Conservation (phyloP, 2,113 vertebrate species). For the Falcunculus frontatus region DNA sequence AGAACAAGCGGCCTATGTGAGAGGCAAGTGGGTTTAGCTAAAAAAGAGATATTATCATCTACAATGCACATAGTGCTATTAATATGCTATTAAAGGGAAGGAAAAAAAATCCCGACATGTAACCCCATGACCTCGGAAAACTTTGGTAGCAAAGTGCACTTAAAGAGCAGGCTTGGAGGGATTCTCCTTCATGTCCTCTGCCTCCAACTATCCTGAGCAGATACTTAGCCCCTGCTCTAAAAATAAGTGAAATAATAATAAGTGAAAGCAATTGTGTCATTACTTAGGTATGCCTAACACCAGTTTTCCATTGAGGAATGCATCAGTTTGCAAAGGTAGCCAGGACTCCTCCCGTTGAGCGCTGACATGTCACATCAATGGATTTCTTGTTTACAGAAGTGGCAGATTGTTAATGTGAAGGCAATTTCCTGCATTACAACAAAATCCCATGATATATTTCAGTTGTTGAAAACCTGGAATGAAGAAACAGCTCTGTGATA, state of each 20-base stretch:
- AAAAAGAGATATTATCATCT: neutral
- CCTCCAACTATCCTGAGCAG: neutral
- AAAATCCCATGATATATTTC: slow-evolving; percentile 40
- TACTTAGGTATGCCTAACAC: neutral
- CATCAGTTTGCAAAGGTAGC: neutral
- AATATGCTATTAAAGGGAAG: neutral
- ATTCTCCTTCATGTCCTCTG: neutral
- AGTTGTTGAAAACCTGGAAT: slow-evolving; percentile 54
- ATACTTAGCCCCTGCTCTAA: neutral
- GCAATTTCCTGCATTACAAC: slow-evolving; percentile 58
- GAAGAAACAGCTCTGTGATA: slow-evolving; percentile 24
- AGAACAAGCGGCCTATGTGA: neutral
- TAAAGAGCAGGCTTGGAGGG: neutral
- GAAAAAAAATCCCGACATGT: fast-evolving
- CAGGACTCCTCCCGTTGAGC: neutral
- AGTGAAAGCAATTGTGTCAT: neutral
- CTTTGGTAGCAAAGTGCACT: neutral
- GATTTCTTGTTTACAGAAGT: slow-evolving; percentile 44
- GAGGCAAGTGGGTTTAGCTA: neutral
- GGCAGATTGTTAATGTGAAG: slow-evolving; percentile 47
- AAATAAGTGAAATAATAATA: neutral
- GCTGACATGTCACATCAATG: slow-evolving; percentile 23
- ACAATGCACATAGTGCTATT: neutral
- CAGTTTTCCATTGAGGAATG: neutral
- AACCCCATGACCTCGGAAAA: neutral